phyloP scores from a whole-genome alignment of 2,888 invertebrate genomes.

The Drosophila emarginata region DNA sequence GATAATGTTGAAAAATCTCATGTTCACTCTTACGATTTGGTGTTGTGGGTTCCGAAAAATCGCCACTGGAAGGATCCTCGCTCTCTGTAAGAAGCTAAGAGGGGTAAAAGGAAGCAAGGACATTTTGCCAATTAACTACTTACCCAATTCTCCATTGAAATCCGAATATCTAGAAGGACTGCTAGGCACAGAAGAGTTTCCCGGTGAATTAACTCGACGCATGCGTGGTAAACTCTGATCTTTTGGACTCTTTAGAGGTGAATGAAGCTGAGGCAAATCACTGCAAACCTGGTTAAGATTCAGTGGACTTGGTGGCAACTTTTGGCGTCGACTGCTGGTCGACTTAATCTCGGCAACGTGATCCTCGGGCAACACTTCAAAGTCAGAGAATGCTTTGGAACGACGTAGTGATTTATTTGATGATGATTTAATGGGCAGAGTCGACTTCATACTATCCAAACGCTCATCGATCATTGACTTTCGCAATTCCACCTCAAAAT shows the following conservation, averaged over 20 bases:
- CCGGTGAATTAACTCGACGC: constrained; percentile 85
- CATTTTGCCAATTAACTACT: constrained; percentile 62
- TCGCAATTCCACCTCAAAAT: constrained; percentile 70
- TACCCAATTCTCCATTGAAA: constrained; percentile 87
- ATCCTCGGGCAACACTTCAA: constrained; percentile 81
- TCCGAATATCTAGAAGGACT: constrained; percentile 87
- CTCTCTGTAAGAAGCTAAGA: constrained; percentile 71
- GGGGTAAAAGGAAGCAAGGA: background rate
- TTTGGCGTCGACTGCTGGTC: constrained; percentile 67
- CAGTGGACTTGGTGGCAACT: constrained; percentile 80
- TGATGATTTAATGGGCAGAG: constrained; percentile 64
- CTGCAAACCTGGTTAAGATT: constrained; percentile 80
- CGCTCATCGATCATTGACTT: constrained; percentile 63
- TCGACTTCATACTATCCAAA: constrained; percentile 52
- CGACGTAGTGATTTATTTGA: constrained; percentile 76
- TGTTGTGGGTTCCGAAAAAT: constrained; percentile 83
- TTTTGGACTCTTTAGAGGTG: constrained; percentile 80
- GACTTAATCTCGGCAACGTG: constrained; percentile 78
- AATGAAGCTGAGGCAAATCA: constrained; percentile 81
- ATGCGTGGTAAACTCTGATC: constrained; percentile 81
- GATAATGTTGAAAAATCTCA: constrained; percentile 89
- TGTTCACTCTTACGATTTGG: constrained; percentile 83
- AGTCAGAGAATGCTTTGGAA: constrained; percentile 77
- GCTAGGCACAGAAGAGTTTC: constrained; percentile 86
- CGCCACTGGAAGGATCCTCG: constrained; percentile 83